phyloP scores from a whole-genome alignment of 2,113 vertebrate genomes.

The Ailurus styani region DNA sequence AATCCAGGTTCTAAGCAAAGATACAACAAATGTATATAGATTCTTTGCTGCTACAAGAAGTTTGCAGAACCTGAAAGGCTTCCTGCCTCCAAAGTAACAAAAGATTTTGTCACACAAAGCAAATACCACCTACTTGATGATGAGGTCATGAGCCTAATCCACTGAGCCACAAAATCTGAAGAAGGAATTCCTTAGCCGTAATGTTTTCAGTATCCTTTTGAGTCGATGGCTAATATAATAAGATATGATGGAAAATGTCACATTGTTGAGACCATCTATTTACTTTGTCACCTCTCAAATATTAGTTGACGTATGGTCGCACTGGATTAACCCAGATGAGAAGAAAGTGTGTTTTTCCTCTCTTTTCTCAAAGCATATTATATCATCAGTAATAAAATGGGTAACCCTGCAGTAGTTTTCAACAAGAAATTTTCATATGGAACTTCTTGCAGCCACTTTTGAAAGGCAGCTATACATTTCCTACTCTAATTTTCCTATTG shows the following conservation, averaged over 20 bases:
- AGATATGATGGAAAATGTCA: not conserved
- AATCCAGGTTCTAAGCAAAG: not conserved
- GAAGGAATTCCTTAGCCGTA: not conserved
- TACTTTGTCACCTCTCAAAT: not conserved
- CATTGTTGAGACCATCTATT: not conserved
- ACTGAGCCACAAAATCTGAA: not conserved
- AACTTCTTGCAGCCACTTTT: not conserved
- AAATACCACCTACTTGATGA: not conserved
- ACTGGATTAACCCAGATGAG: not conserved
- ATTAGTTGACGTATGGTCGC: not conserved
- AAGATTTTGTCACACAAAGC: not conserved
- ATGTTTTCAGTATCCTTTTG: not conserved
- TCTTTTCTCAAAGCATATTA: not conserved
- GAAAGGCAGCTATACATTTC: not conserved
- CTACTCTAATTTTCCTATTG: not conserved
- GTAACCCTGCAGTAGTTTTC: not conserved
- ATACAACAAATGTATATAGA: not conserved
- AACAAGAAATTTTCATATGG: not conserved
- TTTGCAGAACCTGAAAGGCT: not conserved
- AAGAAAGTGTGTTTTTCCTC: not conserved
- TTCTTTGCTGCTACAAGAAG: not conserved
- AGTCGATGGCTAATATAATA: not conserved
- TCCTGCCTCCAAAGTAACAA: not conserved
- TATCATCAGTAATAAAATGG: not conserved
- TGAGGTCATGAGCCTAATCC: not conserved